Base-by-base conservation (phyloP, 2,113 vertebrate species). In the Nansenia antarctica region DNA sequence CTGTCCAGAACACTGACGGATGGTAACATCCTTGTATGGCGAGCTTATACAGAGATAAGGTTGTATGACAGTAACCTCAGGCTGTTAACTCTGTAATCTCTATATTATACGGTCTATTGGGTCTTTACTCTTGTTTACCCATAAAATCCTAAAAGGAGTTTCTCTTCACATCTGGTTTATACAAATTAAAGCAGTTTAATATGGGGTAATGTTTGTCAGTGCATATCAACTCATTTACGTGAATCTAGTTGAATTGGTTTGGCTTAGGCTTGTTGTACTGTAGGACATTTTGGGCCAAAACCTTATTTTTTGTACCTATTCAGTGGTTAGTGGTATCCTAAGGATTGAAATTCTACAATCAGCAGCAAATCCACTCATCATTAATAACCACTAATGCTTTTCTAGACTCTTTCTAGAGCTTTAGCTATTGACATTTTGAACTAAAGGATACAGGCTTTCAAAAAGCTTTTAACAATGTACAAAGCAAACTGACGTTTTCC, bases 101-200 rank as follows among this genome's bases (percentile, higher is more conserved):
- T 42, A 18, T 42, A 15, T 15, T 42, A 11, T 18, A 42, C 39
- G 18, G 11, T 11, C 26, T 58, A 7, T 1, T 62, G 29, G 3
- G 59, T n/a, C 12, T 74, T 49, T 70, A 22, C 26, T 27, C 24
- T 26, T 15, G 26, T 62, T 30, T 83, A 24, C 60, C 63, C 35
- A 69, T 75, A 63, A 67, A 65, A 9, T 32, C 68, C 49, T 71
- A 58, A 79, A 76, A 74, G 35, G 35, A 6, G 27, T 42, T 73
- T 70, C 15, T 22, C 53, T 30, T 22, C 24, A 45, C 18, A 49
- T 27, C 11, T 22, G 42, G 22, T 14, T 15, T 34, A 24, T 34
- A 61, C 34, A 14, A 60, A 45, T 67, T 3, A 74, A 62, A 72
- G 62, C 37, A 69, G n/a, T 70, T 65, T 64, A 53, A 53, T 62